Evolutionary conservation across 2,888 invertebrate genomes (phyloP), one percentile per base, ranked within the genome.

Genomic region (Volucella inflata): DNA sequence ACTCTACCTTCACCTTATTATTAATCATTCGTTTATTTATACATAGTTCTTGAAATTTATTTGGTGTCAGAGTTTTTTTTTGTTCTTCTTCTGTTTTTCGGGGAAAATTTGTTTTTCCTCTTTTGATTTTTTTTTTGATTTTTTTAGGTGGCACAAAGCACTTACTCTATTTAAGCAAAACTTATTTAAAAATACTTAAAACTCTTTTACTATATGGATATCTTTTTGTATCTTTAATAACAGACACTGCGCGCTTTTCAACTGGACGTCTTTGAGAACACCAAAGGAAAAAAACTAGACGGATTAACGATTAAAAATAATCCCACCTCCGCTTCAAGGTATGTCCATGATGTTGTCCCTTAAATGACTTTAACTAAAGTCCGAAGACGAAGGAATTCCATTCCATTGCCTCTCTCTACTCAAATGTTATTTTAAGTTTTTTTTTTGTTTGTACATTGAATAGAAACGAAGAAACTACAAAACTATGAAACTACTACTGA

Each of bases 11-110:
- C 55, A 38, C 46, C 65, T 38, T 50, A 50, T 55, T 10, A 59
- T 76, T 64, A 76, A 70, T 79, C 83, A 72, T 40, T 42, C 65
- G 55, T 62, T 65, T 67, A 71, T 72, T 76, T 76, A 80, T 80
- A 70, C 46, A 78, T 9, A 57, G 57, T 72, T 79, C 60, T 80
- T 67, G 40, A 72, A 74, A 83, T 78, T 74, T 74, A 77, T 72
- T 67, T 42, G 72, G 42, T 72, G 77, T 81, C 71, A 72, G 57
- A 48, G 8, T 14, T n/a, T 8, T 14, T 50, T 16, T 30, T 12
- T 38, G n/a, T n/a, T 65, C 46, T 48, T 65, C 64, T 70, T 55
- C n/a, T 11, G 46, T 55, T 48, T 67, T 60, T 65, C 59, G 44
- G 60, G 48, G 59, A 44, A 60, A 51, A 21, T 50, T 53, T 62